Base-by-base conservation (phyloP, 2,888 invertebrate species). In the Drosophila maculinotata region DNA sequence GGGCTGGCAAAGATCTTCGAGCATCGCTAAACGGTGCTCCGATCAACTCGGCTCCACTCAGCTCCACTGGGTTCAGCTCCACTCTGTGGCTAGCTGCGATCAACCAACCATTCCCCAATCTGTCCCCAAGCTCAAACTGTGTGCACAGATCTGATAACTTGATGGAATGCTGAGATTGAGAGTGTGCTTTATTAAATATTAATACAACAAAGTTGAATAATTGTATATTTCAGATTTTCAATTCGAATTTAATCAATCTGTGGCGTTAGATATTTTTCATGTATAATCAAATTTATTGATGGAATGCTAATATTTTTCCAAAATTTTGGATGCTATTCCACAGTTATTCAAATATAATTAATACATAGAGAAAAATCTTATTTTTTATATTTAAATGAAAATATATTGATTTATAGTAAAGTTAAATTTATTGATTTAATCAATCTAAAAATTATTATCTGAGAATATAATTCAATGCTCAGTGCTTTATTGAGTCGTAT, bases 11-110 rank as follows among this genome's bases (percentile, higher is more conserved):
- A 64, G 20, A 71, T 52, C 75, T 57, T 44, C 38, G 51, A 42
- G 30, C 38, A 51, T 56, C 69, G 51, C 75, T 74, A 72, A 73
- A 59, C 48, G 73, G 31, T 65, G 44, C 48, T 30, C 47, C 33
- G 23, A 33, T 41, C 45, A 28, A 33, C 20, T 45, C 45, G 30
- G 28, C 44, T 45, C 17, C n/a, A 30, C 28, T 44, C 8, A 44
- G 28, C 28, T 44, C 36, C 15, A 17, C 7, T 38, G 15, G 17
- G 17, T 15, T 36, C 36, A 15, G 10, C 17, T 8, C 17, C 15
- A 9, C 14, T 35, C 47, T 62, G 9, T 48, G 68, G 53, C 70
- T 41, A 69, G 45, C 48, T 49, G 48, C 48, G 64, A 51, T 44
- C 51, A 17, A 12, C 48, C 42, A 56, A 38, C 47, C 66, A 45